Evolutionary conservation across 64 coral and sea anemone genomes (phyloP).

Genomic region (Exaiptasia diaphana): DNA sequence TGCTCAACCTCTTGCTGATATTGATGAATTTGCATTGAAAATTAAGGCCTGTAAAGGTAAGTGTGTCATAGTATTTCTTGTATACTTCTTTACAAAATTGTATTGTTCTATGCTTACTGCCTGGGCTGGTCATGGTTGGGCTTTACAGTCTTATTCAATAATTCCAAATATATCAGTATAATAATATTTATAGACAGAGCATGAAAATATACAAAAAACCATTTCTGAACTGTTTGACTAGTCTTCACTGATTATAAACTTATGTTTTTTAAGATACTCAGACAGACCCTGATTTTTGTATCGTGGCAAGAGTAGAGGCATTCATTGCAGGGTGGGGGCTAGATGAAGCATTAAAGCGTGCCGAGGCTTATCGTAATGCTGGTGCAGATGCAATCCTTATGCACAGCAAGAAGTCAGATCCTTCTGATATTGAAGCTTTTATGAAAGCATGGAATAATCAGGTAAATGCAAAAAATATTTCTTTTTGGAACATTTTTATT

Average conservation of each 20-base stretch:
- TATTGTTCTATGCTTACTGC: too few relatives aligned
- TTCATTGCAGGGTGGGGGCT: slow-evolving; percentile 97
- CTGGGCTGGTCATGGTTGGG: too few relatives aligned
- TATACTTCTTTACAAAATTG: too few relatives aligned
- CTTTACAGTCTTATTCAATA: neutral
- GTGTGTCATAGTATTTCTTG: too few relatives aligned
- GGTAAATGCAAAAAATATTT: slow-evolving; percentile 20
- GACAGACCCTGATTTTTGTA: slow-evolving; percentile 86
- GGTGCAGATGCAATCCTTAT: slow-evolving; percentile 99
- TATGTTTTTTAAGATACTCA: too few relatives aligned
- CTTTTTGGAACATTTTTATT: neutral
- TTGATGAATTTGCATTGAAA: slow-evolving; percentile 93
- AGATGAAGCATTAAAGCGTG: slow-evolving; percentile 85
- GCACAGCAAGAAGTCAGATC: slow-evolving; percentile 99
- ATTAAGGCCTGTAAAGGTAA: slow-evolving; percentile 99
- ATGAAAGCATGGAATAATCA: slow-evolving; percentile 99
- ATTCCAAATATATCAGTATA: too few relatives aligned
- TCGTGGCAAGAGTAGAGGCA: slow-evolving; percentile 93
- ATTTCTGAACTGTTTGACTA: too few relatives aligned
- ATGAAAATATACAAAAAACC: too few relatives aligned
- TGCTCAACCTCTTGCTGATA: slow-evolving; percentile 89
- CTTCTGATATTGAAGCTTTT: slow-evolving; percentile 97
- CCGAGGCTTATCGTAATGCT: slow-evolving; percentile 94
- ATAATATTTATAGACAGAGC: too few relatives aligned
- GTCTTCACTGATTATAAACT: too few relatives aligned